Evolutionary conservation across 2,797 vertebrate genomes (phyloP).

Genomic region (Echiichthys vipera): DNA sequence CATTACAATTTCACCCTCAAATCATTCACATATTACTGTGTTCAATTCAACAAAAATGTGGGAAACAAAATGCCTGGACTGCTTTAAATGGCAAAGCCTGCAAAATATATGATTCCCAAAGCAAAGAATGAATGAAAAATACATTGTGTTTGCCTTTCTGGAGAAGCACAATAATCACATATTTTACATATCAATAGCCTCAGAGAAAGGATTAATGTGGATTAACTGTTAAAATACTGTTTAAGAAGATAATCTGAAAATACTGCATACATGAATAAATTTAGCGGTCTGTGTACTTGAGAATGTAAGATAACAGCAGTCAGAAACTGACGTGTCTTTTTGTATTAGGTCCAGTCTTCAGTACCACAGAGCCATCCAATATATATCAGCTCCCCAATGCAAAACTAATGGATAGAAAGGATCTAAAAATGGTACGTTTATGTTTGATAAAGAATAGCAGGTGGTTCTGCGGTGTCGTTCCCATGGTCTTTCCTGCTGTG

Average conservation of each 20-base stretch:
- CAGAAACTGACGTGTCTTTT: background rate
- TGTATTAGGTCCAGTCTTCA: background rate
- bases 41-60: background rate
- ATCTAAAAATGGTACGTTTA: conserved; percentile 1
- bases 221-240: conserved; percentile 62
- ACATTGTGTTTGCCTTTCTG: conserved; percentile 21
- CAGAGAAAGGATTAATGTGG: conserved; percentile 45
- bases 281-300: conserved; percentile 25
- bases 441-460: conserved; percentile 37
- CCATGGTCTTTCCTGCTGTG: conserved; percentile 52
- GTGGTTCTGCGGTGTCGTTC: conserved; percentile 34
- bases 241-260: conserved; percentile 66
- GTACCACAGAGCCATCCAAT: background rate
- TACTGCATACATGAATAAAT: conserved; percentile 61
- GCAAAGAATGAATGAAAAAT: conserved; percentile 23
- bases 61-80: conserved; percentile 10
- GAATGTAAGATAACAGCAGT: conserved; percentile 35
- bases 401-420: conserved; percentile 2
- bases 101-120: conserved; percentile 3
- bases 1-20: background rate
- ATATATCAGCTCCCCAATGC: background rate
- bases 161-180: conserved; percentile 31
- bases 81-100: conserved; percentile 8
- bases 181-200: conserved; percentile 64
- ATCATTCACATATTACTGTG: background rate